phyloP scores from a whole-genome alignment of 2,113 vertebrate species.

The Callocephalon fimbriatum region DNA sequence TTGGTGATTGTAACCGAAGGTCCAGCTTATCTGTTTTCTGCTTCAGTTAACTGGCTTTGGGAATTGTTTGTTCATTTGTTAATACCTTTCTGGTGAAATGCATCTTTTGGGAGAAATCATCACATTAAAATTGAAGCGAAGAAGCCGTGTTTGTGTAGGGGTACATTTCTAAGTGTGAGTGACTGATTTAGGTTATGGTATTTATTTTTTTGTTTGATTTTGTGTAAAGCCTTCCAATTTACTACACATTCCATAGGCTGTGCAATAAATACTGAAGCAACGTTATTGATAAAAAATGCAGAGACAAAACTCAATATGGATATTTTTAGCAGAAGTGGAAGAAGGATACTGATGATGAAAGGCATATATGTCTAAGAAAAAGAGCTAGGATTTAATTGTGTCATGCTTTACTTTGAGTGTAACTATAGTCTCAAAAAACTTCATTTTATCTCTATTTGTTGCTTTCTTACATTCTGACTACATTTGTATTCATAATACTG shows the following conservation, averaged over 20 bases:
- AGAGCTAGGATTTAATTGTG: not conserved
- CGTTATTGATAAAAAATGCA: not conserved
- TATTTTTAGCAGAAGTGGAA: not conserved
- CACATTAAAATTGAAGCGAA: not conserved
- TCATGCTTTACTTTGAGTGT: not conserved
- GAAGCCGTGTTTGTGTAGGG: not conserved
- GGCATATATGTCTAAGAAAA: not conserved
- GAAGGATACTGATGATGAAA: not conserved
- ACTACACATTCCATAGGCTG: not conserved
- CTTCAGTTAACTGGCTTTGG: not conserved
- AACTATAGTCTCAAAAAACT: not conserved
- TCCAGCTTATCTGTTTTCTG: not conserved
- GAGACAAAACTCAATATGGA: not conserved
- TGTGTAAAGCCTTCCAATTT: not conserved
- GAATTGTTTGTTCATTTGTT: not conserved
- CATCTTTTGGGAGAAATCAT: not conserved
- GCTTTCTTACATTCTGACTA: not conserved
- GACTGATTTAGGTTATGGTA: conserved; percentile 14
- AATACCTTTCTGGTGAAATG: not conserved
- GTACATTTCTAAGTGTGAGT: not conserved
- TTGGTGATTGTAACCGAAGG: not conserved
- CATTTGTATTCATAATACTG: not conserved
- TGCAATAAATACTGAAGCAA: not conserved
- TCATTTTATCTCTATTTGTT: not conserved
- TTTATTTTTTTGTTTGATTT: not conserved